Conservation (phyloP, 2,113 vertebrate species). For the Erythrocercus mccallii region DNA sequence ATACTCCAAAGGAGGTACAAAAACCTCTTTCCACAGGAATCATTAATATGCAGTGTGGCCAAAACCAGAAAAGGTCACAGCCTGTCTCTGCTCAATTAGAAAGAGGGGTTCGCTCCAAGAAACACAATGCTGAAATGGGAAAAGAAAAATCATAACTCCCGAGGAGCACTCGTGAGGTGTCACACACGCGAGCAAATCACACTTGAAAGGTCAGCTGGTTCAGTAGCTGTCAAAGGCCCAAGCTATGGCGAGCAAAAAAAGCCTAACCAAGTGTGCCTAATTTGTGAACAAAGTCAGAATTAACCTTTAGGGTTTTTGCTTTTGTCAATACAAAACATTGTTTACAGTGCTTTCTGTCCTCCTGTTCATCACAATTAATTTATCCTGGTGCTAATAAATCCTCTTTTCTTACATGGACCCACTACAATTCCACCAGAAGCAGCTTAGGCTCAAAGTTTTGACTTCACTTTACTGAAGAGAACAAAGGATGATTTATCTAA, state of each 20-base stretch:
- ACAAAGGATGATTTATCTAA: conserved; percentile 25
- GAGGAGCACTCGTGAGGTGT: fast-evolving
- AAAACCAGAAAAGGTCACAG: background rate
- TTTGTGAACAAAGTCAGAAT: conserved; percentile 54
- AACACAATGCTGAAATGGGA: background rate
- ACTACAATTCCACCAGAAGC: background rate
- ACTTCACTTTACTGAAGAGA: conserved; percentile 4
- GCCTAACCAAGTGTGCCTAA: conserved; percentile 37
- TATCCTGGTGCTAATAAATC: conserved; percentile 35
- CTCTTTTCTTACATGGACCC: background rate
- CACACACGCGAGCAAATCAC: background rate
- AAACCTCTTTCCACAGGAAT: background rate
- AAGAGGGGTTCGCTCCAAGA: background rate
- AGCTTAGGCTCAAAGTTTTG: conserved; percentile 1
- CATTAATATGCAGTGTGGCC: background rate
- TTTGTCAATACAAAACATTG: conserved; percentile 30
- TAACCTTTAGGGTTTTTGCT: conserved; percentile 5
- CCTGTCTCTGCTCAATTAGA: background rate
- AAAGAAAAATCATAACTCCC: background rate
- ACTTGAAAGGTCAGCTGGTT: conserved; percentile 33
- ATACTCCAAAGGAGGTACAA: background rate
- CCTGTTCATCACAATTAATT: conserved; percentile 1
- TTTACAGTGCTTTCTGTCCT: conserved; percentile 25
- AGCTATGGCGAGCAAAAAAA: background rate
- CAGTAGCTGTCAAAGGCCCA: background rate